Evolutionary conservation across 1,140 invertebrate genomes (phyloP).

Genomic region (Papilio glaucus): DNA sequence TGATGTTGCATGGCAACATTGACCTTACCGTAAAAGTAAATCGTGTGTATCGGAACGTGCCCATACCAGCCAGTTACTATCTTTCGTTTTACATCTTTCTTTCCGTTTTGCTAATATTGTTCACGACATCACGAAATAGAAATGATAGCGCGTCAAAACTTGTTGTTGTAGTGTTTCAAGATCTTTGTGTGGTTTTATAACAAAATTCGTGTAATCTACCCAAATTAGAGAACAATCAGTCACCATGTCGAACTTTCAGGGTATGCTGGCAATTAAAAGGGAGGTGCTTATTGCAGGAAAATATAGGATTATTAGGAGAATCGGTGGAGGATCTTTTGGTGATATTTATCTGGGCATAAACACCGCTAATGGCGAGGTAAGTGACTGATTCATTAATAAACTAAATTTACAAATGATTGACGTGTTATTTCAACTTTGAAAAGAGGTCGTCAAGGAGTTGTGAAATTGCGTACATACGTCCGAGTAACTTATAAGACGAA

Average conservation of each 20-base stretch:
- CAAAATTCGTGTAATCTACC: conserved; percentile 47
- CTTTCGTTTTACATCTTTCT: conserved; percentile 55
- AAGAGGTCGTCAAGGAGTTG: conserved; percentile 34
- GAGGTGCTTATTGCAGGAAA: conserved; percentile 89
- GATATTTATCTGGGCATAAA: conserved; percentile 99
- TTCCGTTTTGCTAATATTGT: conserved; percentile 51
- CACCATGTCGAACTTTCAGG: conserved; percentile 30
- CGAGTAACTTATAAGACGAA: conserved; percentile 4
- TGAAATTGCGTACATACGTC: conserved; percentile 31
- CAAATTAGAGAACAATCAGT: conserved; percentile 40
- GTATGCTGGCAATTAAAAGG: conserved; percentile 37
- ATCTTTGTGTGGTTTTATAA: conserved; percentile 47
- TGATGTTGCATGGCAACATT: conserved; percentile 1
- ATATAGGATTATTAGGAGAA: conserved; percentile 98
- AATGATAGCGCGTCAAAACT: conserved; percentile 60
- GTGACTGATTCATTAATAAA: neutral
- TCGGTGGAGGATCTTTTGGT: conserved; percentile 98
- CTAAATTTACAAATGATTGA: conserved; percentile 16
- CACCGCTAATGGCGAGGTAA: conserved; percentile 96
- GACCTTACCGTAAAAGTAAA: conserved; percentile 21
- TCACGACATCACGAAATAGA: conserved; percentile 50
- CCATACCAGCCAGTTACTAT: conserved; percentile 41
- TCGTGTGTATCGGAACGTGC: conserved; percentile 30
- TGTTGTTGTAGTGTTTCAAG: conserved; percentile 50
- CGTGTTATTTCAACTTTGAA: conserved; percentile 33